A percentile compares a stretch with the other conserved stretches of the same genome.
Evolutionary conservation across 2,113 vertebrate species (phyloP).

Genomic region (Neogale vison): DNA sequence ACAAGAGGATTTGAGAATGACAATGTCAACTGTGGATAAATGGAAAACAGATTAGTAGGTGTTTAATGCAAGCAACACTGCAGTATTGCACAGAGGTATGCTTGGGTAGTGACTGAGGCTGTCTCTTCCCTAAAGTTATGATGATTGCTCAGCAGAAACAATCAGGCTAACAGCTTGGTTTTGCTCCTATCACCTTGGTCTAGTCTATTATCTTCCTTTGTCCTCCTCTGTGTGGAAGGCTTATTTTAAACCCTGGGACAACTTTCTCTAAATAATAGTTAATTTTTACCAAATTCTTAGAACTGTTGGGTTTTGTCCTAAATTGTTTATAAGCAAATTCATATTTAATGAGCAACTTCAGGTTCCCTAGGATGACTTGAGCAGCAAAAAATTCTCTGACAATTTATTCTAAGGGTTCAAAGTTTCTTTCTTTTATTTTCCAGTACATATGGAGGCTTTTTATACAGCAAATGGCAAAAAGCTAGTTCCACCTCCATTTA

Average conservation of each 20-base stretch:
- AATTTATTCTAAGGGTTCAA: neutral
- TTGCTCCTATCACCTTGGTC: neutral
- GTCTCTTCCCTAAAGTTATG: neutral
- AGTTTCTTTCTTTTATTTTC: neutral
- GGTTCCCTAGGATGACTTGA: neutral
- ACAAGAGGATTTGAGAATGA: neutral
- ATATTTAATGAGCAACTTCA: neutral
- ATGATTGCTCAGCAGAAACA: neutral
- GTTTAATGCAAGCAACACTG: neutral
- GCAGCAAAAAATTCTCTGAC: constrained; percentile 4
- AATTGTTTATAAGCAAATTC: neutral
- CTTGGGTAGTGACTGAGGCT: neutral
- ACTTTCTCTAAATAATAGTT: neutral
- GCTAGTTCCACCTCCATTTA: neutral
- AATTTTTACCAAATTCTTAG: neutral
- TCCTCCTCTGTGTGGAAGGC: neutral
- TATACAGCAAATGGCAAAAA: constrained; percentile 19
- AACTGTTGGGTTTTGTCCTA: neutral
- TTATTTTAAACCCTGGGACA: neutral
- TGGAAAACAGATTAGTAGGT: neutral
- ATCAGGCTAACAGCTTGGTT: neutral
- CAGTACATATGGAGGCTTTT: neutral
- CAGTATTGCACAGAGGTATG: neutral
- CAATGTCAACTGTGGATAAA: neutral
- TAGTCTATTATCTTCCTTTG: neutral